A percentile compares a stretch with the other conserved stretches of the same genome.
These are phyloP conservation scores for Caradrina kadenii DNA, from an alignment of 2,888 invertebrate genomes.

Conservation along the genomic window DNA sequence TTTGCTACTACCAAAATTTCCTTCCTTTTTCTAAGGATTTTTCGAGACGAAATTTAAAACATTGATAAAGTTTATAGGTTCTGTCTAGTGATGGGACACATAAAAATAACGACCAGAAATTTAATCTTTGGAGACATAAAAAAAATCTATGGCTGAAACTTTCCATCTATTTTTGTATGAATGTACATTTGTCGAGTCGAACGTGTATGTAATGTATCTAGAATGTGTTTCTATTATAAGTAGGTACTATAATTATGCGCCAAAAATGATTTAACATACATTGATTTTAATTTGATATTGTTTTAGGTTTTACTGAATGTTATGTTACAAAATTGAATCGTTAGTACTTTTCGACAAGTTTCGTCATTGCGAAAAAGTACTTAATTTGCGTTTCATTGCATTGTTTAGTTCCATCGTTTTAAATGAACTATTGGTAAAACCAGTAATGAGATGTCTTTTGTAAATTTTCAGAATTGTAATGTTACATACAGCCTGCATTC, in stretches of 20 bases:
- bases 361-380: constrained; percentile 53
- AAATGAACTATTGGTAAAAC: constrained; percentile 51
- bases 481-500: constrained; percentile 76
- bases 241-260: constrained; percentile 65
- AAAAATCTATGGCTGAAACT: constrained; percentile 54
- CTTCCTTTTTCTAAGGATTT: constrained; percentile 8
- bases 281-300: constrained; percentile 3
- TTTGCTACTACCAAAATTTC: constrained; percentile 48
- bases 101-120: constrained; percentile 16
- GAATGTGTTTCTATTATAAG: constrained; percentile 54
- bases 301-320: neutral
- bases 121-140: constrained; percentile 25
- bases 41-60: constrained; percentile 25
- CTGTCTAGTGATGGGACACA: too few relatives aligned
- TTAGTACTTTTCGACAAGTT: constrained; percentile 57
- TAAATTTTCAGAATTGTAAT: constrained; percentile 46
- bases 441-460: constrained; percentile 31
- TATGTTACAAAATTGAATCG: constrained; percentile 31
- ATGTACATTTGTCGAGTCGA: constrained; percentile 67
- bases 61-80: too few relatives aligned
- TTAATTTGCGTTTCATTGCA: constrained; percentile 40
- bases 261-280: constrained; percentile 66
- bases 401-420: constrained; percentile 12
- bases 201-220: constrained; percentile 54
- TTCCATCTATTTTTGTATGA: constrained; percentile 82